phyloP scores from a whole-genome alignment of 2,888 invertebrate species.

The Loripinus fragilis region DNA sequence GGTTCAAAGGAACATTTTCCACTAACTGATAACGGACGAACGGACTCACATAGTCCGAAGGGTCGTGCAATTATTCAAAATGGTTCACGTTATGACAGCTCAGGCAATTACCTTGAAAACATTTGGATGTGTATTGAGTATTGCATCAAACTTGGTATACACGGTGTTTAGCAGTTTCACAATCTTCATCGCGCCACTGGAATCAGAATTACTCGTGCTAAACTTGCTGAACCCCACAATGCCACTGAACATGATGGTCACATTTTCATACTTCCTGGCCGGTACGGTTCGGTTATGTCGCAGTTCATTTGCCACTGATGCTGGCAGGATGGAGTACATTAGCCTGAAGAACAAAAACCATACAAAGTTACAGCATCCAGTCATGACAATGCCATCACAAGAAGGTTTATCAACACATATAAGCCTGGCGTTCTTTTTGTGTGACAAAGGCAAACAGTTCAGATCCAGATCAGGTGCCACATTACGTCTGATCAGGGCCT shows the following conservation, averaged over 20 bases:
- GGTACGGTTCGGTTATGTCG: slow-evolving; percentile 96
- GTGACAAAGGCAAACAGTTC: too few species aligned
- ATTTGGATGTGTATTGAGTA: slow-evolving; percentile 96
- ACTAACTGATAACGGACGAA: too few species aligned
- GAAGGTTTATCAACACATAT: too few species aligned
- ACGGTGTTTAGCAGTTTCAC: slow-evolving; percentile 96
- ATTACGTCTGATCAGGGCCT: too few species aligned
- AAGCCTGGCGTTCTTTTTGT: too few species aligned
- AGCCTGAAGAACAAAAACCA: slow-evolving; percentile 86
- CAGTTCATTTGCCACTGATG: slow-evolving; percentile 96
- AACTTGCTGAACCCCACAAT: slow-evolving; percentile 95
- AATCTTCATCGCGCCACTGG: slow-evolving; percentile 97
- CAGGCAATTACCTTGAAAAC: slow-evolving; percentile 89
- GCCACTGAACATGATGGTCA: slow-evolving; percentile 96
- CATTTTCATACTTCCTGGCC: slow-evolving; percentile 93
- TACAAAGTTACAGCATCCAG: too few species aligned
- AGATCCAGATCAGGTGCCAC: too few species aligned
- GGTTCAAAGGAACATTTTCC: too few species aligned
- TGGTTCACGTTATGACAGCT: too few species aligned
- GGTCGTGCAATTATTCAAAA: too few species aligned
- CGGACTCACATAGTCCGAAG: too few species aligned
- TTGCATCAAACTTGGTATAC: slow-evolving; percentile 96
- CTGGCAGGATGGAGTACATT: slow-evolving; percentile 96
- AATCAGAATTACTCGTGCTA: slow-evolving; percentile 95
- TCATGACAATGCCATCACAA: too few species aligned